Evolutionary conservation across 2,888 invertebrate genomes (phyloP).

Genomic region (Vandiemenella viatica): DNA sequence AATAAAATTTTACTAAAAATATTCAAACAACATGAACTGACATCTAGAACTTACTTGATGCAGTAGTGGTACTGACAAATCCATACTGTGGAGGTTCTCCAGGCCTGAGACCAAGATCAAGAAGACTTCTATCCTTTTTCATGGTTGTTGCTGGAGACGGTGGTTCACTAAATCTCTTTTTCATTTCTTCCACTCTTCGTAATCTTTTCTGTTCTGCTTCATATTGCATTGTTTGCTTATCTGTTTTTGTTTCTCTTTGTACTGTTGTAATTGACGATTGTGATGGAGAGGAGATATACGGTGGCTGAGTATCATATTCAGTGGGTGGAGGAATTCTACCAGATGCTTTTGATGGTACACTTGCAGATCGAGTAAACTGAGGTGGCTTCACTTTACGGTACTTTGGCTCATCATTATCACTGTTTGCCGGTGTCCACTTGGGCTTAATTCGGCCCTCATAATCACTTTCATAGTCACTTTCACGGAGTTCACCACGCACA

Average conservation of each 20-base stretch:
- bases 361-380: slow-evolving; percentile 31
- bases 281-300: slow-evolving; percentile 28
- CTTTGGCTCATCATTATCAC: slow-evolving; percentile 39
- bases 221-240: slow-evolving; percentile 13
- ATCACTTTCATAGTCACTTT: slow-evolving; percentile 57
- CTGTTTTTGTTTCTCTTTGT: no score
- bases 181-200: slow-evolving; percentile 25
- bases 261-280: no score
- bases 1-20: no score
- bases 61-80: slow-evolving; percentile 31
- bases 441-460: slow-evolving; percentile 44
- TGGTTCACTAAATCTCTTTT: slow-evolving; percentile 23
- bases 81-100: slow-evolving; percentile 45
- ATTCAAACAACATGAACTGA: not conserved
- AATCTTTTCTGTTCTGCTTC: slow-evolving; percentile 25
- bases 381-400: slow-evolving; percentile 48
- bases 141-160: no score
- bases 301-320: slow-evolving; percentile 42
- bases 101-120: slow-evolving; percentile 31
- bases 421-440: slow-evolving; percentile 46
- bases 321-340: slow-evolving; percentile 39
- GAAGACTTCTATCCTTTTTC: not conserved
- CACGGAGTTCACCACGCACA: slow-evolving; percentile 44
- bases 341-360: slow-evolving; percentile 27
- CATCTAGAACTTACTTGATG: no score